Evolutionary conservation across 2,113 vertebrate genomes (phyloP).

Genomic region (Dasyornis broadbenti): DNA sequence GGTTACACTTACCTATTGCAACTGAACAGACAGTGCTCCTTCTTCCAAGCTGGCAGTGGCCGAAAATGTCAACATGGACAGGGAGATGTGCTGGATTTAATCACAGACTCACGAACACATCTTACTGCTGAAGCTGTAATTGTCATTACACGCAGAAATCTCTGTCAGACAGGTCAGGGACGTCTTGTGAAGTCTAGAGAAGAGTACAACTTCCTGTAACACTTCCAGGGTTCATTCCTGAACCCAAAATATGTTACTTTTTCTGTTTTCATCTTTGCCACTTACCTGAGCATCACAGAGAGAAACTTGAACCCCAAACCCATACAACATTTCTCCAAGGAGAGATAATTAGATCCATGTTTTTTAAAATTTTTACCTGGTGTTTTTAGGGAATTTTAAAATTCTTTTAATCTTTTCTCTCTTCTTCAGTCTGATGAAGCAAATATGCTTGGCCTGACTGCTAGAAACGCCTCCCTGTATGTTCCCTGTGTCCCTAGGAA

Average conservation of each 20-base stretch:
- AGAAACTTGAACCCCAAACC: not conserved
- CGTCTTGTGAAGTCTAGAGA: not conserved
- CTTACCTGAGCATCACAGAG: not conserved
- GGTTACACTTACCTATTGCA: not conserved
- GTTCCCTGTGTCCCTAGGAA: not conserved
- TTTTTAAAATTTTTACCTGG: not conserved
- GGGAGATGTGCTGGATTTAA: not conserved
- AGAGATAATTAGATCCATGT: accelerated
- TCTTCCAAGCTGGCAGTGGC: not conserved
- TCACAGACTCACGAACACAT: not conserved
- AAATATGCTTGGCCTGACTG: not conserved
- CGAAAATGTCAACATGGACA: not conserved
- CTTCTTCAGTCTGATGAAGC: not conserved
- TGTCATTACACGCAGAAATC: not conserved
- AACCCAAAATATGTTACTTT: not conserved
- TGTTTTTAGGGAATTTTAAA: not conserved
- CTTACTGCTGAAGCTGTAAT: not conserved
- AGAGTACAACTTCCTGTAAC: not conserved
- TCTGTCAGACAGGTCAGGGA: not conserved
- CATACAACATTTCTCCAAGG: not conserved
- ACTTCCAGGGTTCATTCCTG: not conserved
- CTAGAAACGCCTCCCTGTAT: not conserved
- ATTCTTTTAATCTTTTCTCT: not conserved
- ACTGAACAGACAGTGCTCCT: not conserved
- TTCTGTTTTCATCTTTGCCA: not conserved